phyloP scores from a whole-genome alignment of 2,113 vertebrate genomes.

The Perca fluviatilis region DNA sequence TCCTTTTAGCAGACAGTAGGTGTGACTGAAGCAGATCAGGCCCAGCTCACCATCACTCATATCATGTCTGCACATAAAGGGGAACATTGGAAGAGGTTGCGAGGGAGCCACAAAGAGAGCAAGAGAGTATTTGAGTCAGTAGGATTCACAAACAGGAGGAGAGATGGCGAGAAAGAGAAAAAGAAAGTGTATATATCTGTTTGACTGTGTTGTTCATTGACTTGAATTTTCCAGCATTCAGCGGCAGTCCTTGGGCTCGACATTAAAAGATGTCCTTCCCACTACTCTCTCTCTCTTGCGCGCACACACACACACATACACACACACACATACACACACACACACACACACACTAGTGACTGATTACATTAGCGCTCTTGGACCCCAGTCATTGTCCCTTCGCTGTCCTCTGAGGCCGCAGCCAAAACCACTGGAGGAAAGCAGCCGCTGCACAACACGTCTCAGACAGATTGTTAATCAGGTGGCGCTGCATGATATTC shows the following conservation, averaged over 20 bases:
- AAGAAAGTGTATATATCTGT: conserved; percentile 1
- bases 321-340: conserved; percentile 1
- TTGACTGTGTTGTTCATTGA: conserved; percentile 34
- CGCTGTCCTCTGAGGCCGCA: conserved; percentile 65
- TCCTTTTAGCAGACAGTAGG: conserved; percentile 40
- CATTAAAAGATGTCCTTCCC: conserved; percentile 36
- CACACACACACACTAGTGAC: conserved; percentile 1
- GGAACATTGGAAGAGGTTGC: conserved; percentile 20
- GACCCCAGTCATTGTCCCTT: conserved; percentile 62
- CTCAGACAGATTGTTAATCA: conserved; percentile 76
- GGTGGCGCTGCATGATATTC: conserved; percentile 63
- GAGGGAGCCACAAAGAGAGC: conserved; percentile 4
- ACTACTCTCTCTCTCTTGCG: neutral
- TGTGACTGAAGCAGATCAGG: conserved; percentile 42
- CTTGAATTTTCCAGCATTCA: conserved; percentile 37
- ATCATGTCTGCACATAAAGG: conserved; percentile 23
- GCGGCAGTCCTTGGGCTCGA: conserved; percentile 29
- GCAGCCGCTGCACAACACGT: conserved; percentile 50
- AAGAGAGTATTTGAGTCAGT: conserved; percentile 12
- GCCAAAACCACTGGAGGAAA: conserved; percentile 58
- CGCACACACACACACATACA: neutral
- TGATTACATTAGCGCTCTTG: conserved; percentile 68
- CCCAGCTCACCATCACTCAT: conserved; percentile 24
- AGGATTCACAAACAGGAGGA: conserved; percentile 1
- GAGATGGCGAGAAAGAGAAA: neutral